Evolutionary conservation across 2,113 vertebrate species (phyloP).

Genomic region (Caloenas nicobarica): DNA sequence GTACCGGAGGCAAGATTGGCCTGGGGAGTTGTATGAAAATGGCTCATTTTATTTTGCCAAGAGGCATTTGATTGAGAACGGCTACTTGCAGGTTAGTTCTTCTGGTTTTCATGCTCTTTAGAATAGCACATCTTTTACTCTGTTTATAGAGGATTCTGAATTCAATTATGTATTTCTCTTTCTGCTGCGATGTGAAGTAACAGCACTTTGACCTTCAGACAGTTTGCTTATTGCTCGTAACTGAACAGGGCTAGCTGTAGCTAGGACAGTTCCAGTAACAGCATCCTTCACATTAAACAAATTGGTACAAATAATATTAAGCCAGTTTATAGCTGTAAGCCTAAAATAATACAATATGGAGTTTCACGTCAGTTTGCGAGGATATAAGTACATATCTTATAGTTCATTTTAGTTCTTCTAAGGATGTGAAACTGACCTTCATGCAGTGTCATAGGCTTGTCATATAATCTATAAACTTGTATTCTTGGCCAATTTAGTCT

Average conservation of each 20-base stretch:
- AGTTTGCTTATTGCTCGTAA: not conserved
- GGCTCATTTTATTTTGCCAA: constrained; percentile 92
- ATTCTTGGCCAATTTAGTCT: not conserved
- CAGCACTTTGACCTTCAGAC: not conserved
- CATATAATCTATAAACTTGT: not conserved
- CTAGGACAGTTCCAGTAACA: not conserved
- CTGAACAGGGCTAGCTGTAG: not conserved
- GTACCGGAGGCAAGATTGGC: constrained; percentile 92
- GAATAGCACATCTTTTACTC: not conserved
- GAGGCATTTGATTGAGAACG: constrained; percentile 77
- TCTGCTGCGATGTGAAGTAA: not conserved
- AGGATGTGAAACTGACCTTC: not conserved
- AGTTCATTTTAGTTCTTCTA: not conserved
- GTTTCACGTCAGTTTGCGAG: not conserved
- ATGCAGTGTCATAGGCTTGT: not conserved
- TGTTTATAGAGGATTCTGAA: not conserved
- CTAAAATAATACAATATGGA: not conserved
- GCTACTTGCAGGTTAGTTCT: constrained; percentile 84
- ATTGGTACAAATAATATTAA: not conserved
- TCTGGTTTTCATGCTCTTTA: not conserved
- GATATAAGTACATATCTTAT: not conserved
- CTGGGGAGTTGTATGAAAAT: constrained; percentile 93
- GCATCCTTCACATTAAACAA: not conserved
- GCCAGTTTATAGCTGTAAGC: not conserved
- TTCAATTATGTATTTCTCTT: not conserved